Percentiles rank a stretch among this genome's conserved stretches.
phyloP scores from a whole-genome alignment of 2,113 vertebrate genomes.

The Probosciger aterrimus region DNA sequence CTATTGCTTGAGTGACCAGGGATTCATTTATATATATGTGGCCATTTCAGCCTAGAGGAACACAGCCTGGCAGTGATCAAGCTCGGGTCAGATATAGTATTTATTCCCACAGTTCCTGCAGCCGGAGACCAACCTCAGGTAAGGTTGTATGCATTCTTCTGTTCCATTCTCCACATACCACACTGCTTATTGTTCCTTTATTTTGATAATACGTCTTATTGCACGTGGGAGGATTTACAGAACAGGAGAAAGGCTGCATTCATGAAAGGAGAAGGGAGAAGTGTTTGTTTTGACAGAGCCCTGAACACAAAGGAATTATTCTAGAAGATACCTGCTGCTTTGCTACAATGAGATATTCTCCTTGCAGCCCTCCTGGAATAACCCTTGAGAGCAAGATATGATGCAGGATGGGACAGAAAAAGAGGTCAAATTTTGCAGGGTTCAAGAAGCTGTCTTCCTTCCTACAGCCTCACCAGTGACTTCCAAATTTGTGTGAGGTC shows the following conservation, averaged over 20 bases:
- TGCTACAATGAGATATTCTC: not conserved
- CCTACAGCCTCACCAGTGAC: not conserved
- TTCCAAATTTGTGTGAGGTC: not conserved
- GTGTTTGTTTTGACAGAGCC: not conserved
- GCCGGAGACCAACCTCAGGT: not conserved
- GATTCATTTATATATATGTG: not conserved
- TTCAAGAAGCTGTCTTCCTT: not conserved
- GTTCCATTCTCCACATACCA: not conserved
- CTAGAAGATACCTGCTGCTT: not conserved
- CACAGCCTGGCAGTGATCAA: not conserved
- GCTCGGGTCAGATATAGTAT: not conserved
- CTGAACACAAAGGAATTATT: not conserved
- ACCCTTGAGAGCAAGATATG: not conserved
- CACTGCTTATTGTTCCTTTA: not conserved
- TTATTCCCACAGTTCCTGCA: not conserved
- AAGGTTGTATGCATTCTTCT: not conserved
- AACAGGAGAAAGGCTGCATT: not conserved
- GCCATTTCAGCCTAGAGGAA: not conserved
- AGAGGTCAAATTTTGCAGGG: rapidly evolving
- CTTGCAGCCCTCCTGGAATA: rapidly evolving
- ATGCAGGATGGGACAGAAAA: rapidly evolving
- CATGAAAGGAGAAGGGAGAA: not conserved
- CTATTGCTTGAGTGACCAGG: not conserved
- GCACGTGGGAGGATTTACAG: not conserved
- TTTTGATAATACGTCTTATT: not conserved